A percentile compares a stretch with the other conserved stretches of the same genome.
Evolutionary conservation across 2,888 invertebrate genomes (phyloP).

Genomic region (Uropetala carovei): DNA sequence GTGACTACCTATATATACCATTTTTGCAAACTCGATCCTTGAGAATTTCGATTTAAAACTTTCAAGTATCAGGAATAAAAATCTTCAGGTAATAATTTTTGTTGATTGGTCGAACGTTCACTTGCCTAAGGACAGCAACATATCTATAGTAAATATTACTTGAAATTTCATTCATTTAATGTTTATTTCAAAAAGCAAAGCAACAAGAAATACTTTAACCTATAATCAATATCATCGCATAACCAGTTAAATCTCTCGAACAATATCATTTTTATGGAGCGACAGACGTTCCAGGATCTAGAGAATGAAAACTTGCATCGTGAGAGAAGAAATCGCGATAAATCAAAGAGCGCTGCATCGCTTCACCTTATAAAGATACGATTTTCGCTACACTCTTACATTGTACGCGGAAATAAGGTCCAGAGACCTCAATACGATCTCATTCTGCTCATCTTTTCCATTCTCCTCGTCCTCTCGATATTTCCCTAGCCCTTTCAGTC

Average conservation of each 20-base stretch:
- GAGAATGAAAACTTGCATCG: not conserved
- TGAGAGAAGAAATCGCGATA: not conserved
- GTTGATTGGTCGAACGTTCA: too few relatives aligned
- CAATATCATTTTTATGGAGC: not conserved
- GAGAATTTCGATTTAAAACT: too few relatives aligned
- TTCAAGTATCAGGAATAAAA: too few relatives aligned
- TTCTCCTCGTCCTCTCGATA: not conserved
- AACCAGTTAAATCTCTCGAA: not conserved
- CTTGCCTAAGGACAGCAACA: too few relatives aligned
- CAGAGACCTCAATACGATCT: slow-evolving; percentile 13
- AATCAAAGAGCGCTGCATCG: not conserved
- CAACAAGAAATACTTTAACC: too few relatives aligned
- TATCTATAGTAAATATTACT: too few relatives aligned
- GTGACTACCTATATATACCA: too few relatives aligned
- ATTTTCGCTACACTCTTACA: not conserved
- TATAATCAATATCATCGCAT: not conserved
- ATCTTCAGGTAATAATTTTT: too few relatives aligned
- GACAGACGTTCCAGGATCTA: not conserved
- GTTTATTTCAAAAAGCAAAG: too few relatives aligned
- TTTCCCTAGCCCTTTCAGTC: not conserved
- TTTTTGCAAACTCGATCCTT: too few relatives aligned
- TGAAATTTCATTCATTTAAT: too few relatives aligned
- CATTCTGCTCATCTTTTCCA: not conserved
- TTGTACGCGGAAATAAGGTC: slow-evolving; percentile 16
- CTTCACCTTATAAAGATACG: slow-evolving; percentile 12